phyloP scores from a whole-genome alignment of 2,113 vertebrate species.

The Hemibates koningsi region DNA sequence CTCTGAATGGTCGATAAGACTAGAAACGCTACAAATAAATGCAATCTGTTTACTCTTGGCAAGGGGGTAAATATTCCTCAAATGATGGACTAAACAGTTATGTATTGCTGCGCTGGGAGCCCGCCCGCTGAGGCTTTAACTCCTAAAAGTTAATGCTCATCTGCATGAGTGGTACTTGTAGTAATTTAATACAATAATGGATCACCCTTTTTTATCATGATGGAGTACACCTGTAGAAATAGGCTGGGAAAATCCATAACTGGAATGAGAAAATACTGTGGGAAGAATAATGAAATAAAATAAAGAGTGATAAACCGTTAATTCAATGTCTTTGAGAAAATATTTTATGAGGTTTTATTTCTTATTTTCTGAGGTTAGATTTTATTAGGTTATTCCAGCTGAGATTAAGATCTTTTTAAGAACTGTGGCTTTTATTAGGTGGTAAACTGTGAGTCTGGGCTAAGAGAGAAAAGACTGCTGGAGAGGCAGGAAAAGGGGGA shows the following conservation, averaged over 20 bases:
- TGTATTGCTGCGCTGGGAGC: not conserved
- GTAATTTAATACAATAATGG: slow-evolving; percentile 14
- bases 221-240: slow-evolving; percentile 16
- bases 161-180: not conserved
- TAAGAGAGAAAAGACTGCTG: not conserved
- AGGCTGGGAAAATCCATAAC: not conserved
- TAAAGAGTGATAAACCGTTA: slow-evolving; percentile 10
- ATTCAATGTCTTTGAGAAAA: slow-evolving; percentile 15
- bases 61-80: not conserved
- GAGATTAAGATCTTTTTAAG: slow-evolving; percentile 29
- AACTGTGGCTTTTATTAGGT: slow-evolving; percentile 19
- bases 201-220: not conserved
- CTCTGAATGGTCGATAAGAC: not conserved
- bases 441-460: not conserved
- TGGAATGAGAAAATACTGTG: not conserved
- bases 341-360: slow-evolving; percentile 28
- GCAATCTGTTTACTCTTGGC: not conserved
- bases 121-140: not conserved
- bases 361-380: slow-evolving; percentile 41
- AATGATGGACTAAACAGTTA: not conserved
- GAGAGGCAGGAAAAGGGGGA: not conserved
- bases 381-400: slow-evolving; percentile 27
- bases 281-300: slow-evolving; percentile 34
- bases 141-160: not conserved
- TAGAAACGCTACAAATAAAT: not conserved